Evolutionary conservation across 2,113 vertebrate species (phyloP).

Genomic region (Pholis gunnellus): DNA sequence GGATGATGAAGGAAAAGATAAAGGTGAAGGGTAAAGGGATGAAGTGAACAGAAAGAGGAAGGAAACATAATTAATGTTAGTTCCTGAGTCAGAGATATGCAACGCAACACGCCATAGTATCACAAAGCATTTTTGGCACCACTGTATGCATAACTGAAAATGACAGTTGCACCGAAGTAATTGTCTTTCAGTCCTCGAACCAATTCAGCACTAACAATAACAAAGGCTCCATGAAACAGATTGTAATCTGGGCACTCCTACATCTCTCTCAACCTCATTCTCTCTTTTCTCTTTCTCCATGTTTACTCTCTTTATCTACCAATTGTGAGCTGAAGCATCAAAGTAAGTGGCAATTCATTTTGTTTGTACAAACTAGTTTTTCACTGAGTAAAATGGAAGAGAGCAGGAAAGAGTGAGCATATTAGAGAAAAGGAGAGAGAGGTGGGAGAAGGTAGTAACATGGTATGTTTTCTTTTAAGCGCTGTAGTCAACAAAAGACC

Average conservation of each 20-base stretch:
- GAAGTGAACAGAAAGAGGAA: constrained; percentile 24
- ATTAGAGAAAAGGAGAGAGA: constrained; percentile 25
- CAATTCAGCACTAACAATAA: constrained; percentile 62
- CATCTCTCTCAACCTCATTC: constrained; percentile 32
- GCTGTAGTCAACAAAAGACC: constrained; percentile 30
- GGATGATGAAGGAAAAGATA: constrained; percentile 11
- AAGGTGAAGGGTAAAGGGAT: constrained; percentile 27
- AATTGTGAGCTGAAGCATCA: constrained; percentile 46
- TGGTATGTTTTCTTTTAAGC: constrained; percentile 25
- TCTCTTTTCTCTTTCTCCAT: constrained; percentile 35
- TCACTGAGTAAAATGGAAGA: constrained; percentile 38
- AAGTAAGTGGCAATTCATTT: constrained; percentile 61
- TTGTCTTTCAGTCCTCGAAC: constrained; percentile 59
- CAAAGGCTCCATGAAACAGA: constrained; percentile 57
- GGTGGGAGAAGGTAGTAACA: not conserved
- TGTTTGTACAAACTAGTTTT: constrained; percentile 50
- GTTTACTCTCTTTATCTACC: constrained; percentile 60
- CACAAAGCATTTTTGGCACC: constrained; percentile 39
- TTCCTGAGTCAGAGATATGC: constrained; percentile 41
- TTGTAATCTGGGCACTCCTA: constrained; percentile 53
- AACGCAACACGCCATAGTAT: constrained; percentile 24
- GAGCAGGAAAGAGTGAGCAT: constrained; percentile 32
- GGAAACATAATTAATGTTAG: constrained; percentile 47
- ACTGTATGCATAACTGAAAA: constrained; percentile 43
- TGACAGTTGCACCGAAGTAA: constrained; percentile 46